Base-by-base conservation (phyloP, 1,140 invertebrate genomes). In the Panagrolaimus sp. region DNA sequence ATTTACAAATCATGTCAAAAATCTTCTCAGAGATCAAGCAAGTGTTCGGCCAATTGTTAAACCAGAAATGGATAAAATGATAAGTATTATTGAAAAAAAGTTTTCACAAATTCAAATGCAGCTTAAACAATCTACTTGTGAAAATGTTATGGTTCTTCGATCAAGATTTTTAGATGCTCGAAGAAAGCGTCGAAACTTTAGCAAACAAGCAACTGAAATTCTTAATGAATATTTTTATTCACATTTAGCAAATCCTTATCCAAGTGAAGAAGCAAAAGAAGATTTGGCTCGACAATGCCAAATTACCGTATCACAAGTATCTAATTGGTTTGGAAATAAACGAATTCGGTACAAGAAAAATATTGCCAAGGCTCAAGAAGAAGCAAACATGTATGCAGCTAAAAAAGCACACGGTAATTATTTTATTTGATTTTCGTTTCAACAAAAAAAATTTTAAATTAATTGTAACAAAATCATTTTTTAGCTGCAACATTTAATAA, bases 171-270 rank as follows among this genome's bases (percentile, higher is more conserved):
- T 75, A 1, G 66, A 73, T 52, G 67, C 68, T 4, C 21, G 95
- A 85, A 89, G 95, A 81, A 97, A 98, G 85, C 89, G 95, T 78
- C 89, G 95, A 78, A 98, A 98, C 86, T 98, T 98, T 86, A 96
- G 92, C 88, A 98, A 98, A 88, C 93, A 97, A 85, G 94, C 95
- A 26, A 96, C 94, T 14, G 95, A 98, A 88, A 93, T 98, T 78
- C 88, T 98, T 76, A 98, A 98, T 85, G 94, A 98, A 86, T 98
- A 98, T 86, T 98, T 98, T 86, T 97, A 98, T 86, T 96, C 94
- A 73, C 94, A 98, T 86, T 88, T 98, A 75, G 94, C 91, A 84
- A 98, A 98, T 88, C 95, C 95, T 21, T 98, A 98, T 87, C 95
- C 95, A 68, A 95, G 92, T 82, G 95, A 98, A 88, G 95, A 98